These are phyloP conservation scores for Tryphoninae sp. DNA, from an alignment of 2,888 invertebrate species.

Conservation along the genomic window DNA sequence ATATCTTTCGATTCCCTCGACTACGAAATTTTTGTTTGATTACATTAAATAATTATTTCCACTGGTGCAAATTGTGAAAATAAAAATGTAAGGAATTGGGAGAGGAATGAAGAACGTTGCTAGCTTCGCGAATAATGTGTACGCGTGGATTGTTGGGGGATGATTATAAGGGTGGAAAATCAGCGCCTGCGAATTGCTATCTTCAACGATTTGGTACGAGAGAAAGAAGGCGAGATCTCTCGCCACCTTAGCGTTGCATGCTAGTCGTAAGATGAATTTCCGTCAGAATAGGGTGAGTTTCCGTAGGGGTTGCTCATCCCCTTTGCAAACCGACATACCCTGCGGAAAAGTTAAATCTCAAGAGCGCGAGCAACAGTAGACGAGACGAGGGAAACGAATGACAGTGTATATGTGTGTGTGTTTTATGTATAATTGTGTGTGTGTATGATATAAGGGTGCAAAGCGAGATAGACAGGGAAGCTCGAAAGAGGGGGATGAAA, in stretches of 20 bases:
- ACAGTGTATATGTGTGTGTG: slow-evolving; percentile 3
- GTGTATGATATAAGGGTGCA: slow-evolving; percentile 41
- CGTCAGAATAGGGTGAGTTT: not conserved
- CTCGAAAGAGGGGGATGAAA: slow-evolving; percentile 40
- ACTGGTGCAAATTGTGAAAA: too few species aligned
- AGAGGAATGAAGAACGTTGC: too few species aligned
- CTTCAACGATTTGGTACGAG: not conserved
- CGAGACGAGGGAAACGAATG: slow-evolving; percentile 12
- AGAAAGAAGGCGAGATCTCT: slow-evolving; percentile 70
- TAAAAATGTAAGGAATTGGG: too few species aligned
- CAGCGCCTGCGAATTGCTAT: slow-evolving; percentile 66
- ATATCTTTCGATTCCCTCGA: too few species aligned
- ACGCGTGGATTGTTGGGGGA: slow-evolving; percentile 66
- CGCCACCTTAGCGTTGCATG: slow-evolving; percentile 68
- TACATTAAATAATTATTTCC: too few species aligned
- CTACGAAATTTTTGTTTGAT: too few species aligned
- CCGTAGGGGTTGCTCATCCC: slow-evolving; percentile 10
- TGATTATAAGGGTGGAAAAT: slow-evolving; percentile 70
- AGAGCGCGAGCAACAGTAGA: slow-evolving; percentile 40
- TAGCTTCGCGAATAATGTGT: slow-evolving; percentile 1
- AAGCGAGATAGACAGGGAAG: slow-evolving; percentile 23
- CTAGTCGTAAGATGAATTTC: slow-evolving; percentile 13
- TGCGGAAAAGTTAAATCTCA: slow-evolving; percentile 1
- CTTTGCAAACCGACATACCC: slow-evolving; percentile 18
- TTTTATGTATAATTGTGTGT: not conserved